These are phyloP conservation scores for Crepidodera aurea DNA, from an alignment of 2,888 invertebrate genomes.

Conservation along the genomic window DNA sequence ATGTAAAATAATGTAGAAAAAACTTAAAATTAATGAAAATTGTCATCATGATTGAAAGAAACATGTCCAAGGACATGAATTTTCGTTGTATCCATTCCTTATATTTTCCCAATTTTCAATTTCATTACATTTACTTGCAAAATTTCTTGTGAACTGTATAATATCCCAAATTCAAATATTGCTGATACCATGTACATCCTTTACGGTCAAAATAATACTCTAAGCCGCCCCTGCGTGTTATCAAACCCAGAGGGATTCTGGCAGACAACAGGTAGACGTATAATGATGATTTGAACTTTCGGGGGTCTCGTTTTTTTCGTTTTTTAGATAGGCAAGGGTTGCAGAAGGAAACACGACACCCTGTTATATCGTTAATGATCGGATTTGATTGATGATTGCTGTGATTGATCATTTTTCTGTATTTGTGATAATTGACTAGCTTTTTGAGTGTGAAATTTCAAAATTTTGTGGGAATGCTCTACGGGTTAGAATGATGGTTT, in stretches of 20 bases:
- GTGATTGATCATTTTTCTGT: slow-evolving; percentile 53
- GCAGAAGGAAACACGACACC: slow-evolving; percentile 42
- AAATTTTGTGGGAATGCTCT: slow-evolving; percentile 48
- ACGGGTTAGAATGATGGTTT: background rate
- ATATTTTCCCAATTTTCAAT: too few species aligned
- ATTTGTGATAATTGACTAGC: slow-evolving; percentile 47
- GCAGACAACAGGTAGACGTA: slow-evolving; percentile 32
- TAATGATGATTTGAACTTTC: slow-evolving; percentile 1
- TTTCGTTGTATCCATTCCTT: too few species aligned
- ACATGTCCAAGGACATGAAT: too few species aligned
- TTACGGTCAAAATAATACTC: too few species aligned
- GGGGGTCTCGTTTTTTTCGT: slow-evolving; percentile 25
- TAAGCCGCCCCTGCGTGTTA: slow-evolving; percentile 1
- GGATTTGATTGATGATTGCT: slow-evolving; percentile 51
- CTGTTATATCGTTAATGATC: slow-evolving; percentile 51
- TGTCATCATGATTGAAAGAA: too few species aligned
- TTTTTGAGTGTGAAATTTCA: slow-evolving; percentile 48
- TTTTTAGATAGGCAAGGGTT: slow-evolving; percentile 40
- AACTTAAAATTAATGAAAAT: too few species aligned
- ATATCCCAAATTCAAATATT: too few species aligned
- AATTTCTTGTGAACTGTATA: too few species aligned
- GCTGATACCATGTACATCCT: too few species aligned
- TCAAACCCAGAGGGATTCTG: slow-evolving; percentile 7
- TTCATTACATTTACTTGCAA: too few species aligned
- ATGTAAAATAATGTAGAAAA: too few species aligned